Evolutionary conservation across 2,888 invertebrate genomes (phyloP), one percentile per base, ranked within the genome.

Genomic region (Eupithecia exiguata): DNA sequence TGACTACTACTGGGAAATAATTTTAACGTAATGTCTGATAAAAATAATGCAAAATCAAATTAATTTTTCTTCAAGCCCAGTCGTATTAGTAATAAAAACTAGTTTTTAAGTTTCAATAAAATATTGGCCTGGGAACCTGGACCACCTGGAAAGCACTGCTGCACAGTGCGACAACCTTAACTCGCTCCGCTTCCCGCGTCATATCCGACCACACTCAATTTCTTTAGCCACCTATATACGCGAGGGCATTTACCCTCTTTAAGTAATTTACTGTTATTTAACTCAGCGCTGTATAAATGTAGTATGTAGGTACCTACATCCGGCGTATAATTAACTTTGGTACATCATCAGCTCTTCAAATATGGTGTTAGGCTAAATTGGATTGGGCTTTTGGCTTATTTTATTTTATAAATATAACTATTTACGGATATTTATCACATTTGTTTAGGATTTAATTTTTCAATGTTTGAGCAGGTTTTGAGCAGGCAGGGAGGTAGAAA

Each of bases 251-350:
- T 75, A 71, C 75, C 49, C 43, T 67, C 70, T 73, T 72, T 72
- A 72, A 69, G 61, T 72, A 74, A 77, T 72, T 71, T 69, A 74
- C 72, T 71, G 70, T 74, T 76, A 77, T 75, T 74, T 75, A 75
- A 76, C 76, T 72, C 69, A 72, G 67, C 65, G 74, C 71, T 69
- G 46, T 74, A 69, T 68, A 70, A 63, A 53, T 71, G 53, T 53
- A 25, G 53, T 49, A 49, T 18, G 21, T 53, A 21, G 16, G 21
- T 21, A 12, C 21, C 1, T 53, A 53, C 53, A 53, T 74, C 58
- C 30, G 30, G 62, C 49, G 18, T 43, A 43, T 63, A 70, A 62
- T 72, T 62, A 69, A 69, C 35, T 72, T 67, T 40, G 46, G 71
- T 62, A 36, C 63, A 62, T 72, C 69, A 69, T 62, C 69, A 72